Evolutionary conservation across 2,888 invertebrate genomes (phyloP).

Genomic region (Atethmia centrago): DNA sequence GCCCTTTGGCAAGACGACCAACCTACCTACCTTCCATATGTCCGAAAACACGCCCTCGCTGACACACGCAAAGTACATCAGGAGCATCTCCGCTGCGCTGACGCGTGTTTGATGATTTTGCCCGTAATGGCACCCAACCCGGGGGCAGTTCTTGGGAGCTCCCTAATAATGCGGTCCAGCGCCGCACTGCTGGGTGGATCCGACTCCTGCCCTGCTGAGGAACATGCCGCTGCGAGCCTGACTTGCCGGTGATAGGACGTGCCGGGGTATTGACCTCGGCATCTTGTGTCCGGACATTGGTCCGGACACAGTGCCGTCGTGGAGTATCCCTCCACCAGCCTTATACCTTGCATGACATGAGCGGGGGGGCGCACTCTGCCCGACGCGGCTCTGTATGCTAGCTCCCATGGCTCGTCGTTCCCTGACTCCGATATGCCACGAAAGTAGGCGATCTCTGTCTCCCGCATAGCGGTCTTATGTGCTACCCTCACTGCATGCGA

Average conservation of each 20-base stretch:
- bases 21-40: constrained; percentile 59
- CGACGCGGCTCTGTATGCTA: constrained; percentile 59
- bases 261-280: too few species aligned
- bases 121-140: constrained; percentile 5
- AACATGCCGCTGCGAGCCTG: constrained; percentile 42
- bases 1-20: constrained; percentile 62
- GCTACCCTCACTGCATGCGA: rapidly evolving
- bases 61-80: neutral
- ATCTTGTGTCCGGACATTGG: too few species aligned
- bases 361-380: constrained; percentile 55
- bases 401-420: constrained; percentile 50
- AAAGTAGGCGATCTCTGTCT: neutral
- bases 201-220: constrained; percentile 43
- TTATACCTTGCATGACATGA: constrained; percentile 51
- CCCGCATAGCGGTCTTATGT: constrained; percentile 19
- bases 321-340: constrained; percentile 36
- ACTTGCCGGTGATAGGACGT: constrained; percentile 58
- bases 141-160: constrained; percentile 58
- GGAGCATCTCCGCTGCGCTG: constrained; percentile 2
- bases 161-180: constrained; percentile 43
- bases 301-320: too few species aligned
- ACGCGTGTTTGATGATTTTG: neutral
- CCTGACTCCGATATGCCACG: constrained; percentile 10
- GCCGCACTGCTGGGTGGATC: constrained; percentile 5
- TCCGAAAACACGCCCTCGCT: constrained; percentile 59